Evolutionary conservation across 2,797 vertebrate genomes (phyloP).

Genomic region (Sylvilagus floridanus): DNA sequence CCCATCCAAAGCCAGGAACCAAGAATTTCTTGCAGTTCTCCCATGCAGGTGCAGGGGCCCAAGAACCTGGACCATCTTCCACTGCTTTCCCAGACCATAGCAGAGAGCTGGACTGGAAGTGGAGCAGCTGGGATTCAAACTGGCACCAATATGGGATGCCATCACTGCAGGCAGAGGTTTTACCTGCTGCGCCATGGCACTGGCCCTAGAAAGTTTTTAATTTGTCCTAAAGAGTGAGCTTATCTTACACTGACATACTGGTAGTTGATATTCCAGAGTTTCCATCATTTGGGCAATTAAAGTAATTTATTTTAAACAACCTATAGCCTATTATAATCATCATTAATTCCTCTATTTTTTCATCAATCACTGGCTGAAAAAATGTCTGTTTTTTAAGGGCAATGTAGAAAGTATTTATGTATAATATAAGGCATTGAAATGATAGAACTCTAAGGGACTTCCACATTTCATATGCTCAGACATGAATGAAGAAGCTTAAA

Average conservation of each 20-base stretch:
- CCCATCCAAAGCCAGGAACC: too few relatives aligned
- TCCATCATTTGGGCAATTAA: not conserved
- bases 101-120: too few relatives aligned
- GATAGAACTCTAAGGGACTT: not conserved
- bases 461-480: too few relatives aligned
- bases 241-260: not conserved
- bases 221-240: not conserved
- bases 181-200: too few relatives aligned
- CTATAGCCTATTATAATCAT: not conserved
- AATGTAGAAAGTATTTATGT: not conserved
- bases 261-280: not conserved
- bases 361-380: not conserved
- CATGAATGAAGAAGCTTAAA: too few relatives aligned
- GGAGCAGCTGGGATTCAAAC: too few relatives aligned
- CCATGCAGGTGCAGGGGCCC: too few relatives aligned
- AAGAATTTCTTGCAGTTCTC: too few relatives aligned
- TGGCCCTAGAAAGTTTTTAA: not conserved
- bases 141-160: too few relatives aligned
- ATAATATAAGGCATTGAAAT: not conserved
- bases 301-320: not conserved
- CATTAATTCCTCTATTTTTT: not conserved
- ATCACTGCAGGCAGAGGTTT: too few relatives aligned
- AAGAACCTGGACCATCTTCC: too few relatives aligned
- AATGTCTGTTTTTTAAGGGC: not conserved
- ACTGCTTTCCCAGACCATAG: too few relatives aligned